phyloP scores from a whole-genome alignment of 2,797 vertebrate genomes.

The Amblyraja radiata region DNA sequence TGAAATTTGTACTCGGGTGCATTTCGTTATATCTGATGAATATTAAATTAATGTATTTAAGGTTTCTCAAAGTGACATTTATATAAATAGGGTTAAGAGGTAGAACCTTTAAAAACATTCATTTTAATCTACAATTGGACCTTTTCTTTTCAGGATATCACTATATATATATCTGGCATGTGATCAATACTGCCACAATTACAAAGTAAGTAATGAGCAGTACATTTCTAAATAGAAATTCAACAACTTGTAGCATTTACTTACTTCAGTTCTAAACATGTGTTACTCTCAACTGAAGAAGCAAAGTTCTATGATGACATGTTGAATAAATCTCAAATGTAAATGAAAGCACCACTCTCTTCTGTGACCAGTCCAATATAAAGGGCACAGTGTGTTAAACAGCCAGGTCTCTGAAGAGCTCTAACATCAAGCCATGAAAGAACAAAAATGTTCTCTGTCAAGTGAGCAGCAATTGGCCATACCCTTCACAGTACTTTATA shows the following conservation, averaged over 20 bases:
- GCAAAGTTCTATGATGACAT: conserved; percentile 18
- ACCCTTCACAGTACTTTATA: conserved; percentile 36
- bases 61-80: not conserved
- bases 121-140: not conserved
- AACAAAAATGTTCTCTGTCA: conserved; percentile 38
- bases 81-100: not conserved
- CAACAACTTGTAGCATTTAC: conserved; percentile 5
- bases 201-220: not conserved
- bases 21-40: not conserved
- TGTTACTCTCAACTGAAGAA: not conserved
- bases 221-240: not conserved
- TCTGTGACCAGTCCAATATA: conserved; percentile 27
- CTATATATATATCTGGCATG: not conserved
- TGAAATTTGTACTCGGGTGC: not conserved
- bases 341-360: conserved; percentile 30
- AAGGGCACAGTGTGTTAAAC: conserved; percentile 34
- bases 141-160: not conserved
- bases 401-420: conserved; percentile 34
- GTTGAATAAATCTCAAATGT: conserved; percentile 35
- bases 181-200: not conserved
- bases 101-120: not conserved
- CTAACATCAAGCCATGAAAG: conserved; percentile 35
- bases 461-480: conserved; percentile 31
- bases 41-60: not conserved
- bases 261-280: conserved; percentile 14